Conservation (phyloP, 2,888 invertebrate species). For the Alcis repandata region DNA sequence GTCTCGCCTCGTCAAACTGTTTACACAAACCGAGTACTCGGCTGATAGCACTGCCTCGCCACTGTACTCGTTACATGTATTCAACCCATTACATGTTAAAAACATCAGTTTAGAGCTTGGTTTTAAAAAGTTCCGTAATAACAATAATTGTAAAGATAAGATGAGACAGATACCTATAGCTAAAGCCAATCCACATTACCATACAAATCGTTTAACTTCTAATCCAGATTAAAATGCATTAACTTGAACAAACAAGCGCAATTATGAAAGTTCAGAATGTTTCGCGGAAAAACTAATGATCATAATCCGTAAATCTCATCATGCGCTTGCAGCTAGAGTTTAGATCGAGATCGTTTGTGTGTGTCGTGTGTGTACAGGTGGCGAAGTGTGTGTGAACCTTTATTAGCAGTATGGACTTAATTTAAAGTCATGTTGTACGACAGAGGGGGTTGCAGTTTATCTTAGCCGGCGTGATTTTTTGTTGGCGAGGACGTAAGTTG, state of each 20-base stretch:
- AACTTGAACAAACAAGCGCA: constrained; percentile 30
- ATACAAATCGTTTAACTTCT: constrained; percentile 38
- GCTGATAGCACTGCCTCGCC: no score
- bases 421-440: not conserved
- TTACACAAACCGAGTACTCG: no score
- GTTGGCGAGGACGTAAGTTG: no score
- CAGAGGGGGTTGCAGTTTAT: not conserved
- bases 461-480: no score
- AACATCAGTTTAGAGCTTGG: not conserved
- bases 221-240: constrained; percentile 27
- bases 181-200: constrained; percentile 18
- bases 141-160: not conserved
- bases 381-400: not conserved
- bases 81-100: not conserved
- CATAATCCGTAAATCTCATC: constrained; percentile 36
- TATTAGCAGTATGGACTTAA: constrained; percentile 13
- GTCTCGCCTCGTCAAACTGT: no score
- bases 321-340: constrained; percentile 25
- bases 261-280: constrained; percentile 28
- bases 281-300: constrained; percentile 39
- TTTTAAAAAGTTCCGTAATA: not conserved
- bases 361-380: not conserved
- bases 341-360: constrained; percentile 9
- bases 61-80: no score
- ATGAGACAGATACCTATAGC: not conserved